phyloP scores from a whole-genome alignment of 2,113 vertebrate genomes.

The Xerus inauris region DNA sequence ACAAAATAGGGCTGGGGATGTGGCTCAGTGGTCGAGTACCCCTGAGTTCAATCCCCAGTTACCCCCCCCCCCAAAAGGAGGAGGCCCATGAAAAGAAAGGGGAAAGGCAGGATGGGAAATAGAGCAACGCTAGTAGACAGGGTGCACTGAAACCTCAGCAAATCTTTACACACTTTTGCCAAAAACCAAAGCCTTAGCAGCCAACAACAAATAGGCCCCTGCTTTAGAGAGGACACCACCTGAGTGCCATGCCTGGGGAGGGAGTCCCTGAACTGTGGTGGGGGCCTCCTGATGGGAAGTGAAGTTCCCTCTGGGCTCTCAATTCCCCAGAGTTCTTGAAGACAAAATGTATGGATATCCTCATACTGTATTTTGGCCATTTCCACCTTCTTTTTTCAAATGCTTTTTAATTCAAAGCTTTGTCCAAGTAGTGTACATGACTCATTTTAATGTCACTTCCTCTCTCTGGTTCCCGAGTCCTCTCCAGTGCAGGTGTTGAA shows the following conservation, averaged over 20 bases:
- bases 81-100: neutral
- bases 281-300: neutral
- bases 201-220: neutral
- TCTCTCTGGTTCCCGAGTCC: neutral
- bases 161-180: neutral
- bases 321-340: neutral
- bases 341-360: neutral
- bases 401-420: conserved; percentile 28
- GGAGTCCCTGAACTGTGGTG: accelerated
- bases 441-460: neutral
- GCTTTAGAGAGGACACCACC: neutral
- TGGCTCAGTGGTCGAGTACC: no score
- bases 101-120: neutral
- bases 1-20: no score
- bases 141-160: neutral
- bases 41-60: no score
- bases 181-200: neutral
- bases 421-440: neutral
- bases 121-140: neutral
- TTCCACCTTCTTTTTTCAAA: conserved; percentile 33
- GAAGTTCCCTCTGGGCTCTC: neutral
- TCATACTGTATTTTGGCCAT: neutral
- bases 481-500: neutral
- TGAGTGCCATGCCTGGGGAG: neutral
- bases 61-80: no score